phyloP scores from a whole-genome alignment of 2,113 vertebrate genomes.

The Corvus cornix region DNA sequence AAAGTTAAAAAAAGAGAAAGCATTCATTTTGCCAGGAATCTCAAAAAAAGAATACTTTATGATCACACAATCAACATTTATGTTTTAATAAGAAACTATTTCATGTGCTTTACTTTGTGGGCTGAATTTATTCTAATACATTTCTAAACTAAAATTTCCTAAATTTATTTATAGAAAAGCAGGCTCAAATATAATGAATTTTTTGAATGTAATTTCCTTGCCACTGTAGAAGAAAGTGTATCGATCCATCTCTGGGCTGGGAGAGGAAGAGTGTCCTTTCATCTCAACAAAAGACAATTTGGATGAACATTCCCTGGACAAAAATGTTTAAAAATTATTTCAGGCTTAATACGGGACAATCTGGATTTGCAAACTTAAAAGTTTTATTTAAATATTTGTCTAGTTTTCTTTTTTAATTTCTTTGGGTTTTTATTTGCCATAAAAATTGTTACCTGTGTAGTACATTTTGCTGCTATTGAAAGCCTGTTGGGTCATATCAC shows the following conservation, averaged over 20 bases:
- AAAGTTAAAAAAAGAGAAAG: background rate
- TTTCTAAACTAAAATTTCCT: background rate
- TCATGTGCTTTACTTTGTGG: background rate
- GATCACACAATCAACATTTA: background rate
- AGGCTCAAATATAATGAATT: background rate
- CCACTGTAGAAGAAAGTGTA: background rate
- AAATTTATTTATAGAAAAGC: background rate
- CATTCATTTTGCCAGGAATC: background rate
- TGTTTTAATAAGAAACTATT: background rate
- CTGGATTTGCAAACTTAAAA: background rate
- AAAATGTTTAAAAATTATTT: background rate
- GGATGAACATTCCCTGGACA: background rate
- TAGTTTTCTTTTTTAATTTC: background rate
- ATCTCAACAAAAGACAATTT: background rate
- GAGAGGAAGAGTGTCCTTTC: background rate
- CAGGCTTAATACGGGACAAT: background rate
- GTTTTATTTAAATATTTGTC: background rate
- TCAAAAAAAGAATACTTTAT: background rate
- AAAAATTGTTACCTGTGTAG: background rate
- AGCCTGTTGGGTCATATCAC: background rate
- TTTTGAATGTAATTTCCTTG: background rate
- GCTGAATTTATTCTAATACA: background rate
- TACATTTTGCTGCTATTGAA: background rate
- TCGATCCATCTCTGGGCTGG: accelerated
- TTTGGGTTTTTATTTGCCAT: accelerated